Base-by-base conservation (phyloP, 2,888 invertebrate species). In the Norana najaformis region DNA sequence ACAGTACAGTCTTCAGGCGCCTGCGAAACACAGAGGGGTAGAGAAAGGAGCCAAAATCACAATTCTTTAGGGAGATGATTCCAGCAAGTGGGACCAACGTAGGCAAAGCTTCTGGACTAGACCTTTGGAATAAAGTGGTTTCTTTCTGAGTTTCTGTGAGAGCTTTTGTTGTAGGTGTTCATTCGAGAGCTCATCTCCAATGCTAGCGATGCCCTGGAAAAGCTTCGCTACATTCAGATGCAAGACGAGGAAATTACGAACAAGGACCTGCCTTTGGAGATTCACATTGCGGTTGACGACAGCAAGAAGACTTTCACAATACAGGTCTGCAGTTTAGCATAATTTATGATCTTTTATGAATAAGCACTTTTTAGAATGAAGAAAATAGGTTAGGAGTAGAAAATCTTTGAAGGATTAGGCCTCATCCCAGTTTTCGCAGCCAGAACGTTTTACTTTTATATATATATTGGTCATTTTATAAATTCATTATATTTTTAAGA, bases 181-280 rank as follows among this genome's bases (percentile, higher is more conserved):
- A 96, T 99, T 23, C 96, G 99, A 92, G 99, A 99, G 95, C 95
- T 99, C 83, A 97, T 99, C 92, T 99, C 99, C 0, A 99, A 99
- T 95, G 97, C 98, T 0, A 98, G 98, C 95, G 99, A 99, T 96
- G 99, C 99, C 30, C 95, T 99, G 91, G 99, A 99, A 95, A 99
- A 99, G 95, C 96, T 98, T 92, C 96, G 98, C 2, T 98, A 98
- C 93, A 94, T 97, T 30, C 96, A 96, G 92, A 95, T 97, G 89
- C 96, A 96, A 89, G 95, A 92, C 18, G 95, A 89, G n/a, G 90
- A 88, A n/a, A 88, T 90, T 23, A 90, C 69, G 13, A 93, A 93
- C 39, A 91, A 90, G n/a, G 93, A 93, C 34, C 95, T 97, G 90
- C 95, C 96, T 13, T 95, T 98, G 90, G 98, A 98, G 95, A 98